Conservation (phyloP, 2,113 vertebrate genomes). For the Arizona elegans region DNA sequence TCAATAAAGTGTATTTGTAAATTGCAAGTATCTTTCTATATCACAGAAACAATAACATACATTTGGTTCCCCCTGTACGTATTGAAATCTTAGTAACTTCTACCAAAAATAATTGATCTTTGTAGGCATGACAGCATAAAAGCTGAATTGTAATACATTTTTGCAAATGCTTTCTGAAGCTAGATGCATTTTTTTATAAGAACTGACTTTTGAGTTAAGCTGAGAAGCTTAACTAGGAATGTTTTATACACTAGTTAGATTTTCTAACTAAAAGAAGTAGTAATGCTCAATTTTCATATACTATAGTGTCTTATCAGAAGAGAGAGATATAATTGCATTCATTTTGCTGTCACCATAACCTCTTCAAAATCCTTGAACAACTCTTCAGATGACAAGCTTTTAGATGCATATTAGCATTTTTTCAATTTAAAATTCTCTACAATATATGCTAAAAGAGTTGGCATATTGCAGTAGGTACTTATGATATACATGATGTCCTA, state of each 20-base stretch:
- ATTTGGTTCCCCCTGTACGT: constrained; percentile 33
- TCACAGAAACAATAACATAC: constrained; percentile 25
- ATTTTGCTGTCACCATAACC: constrained; percentile 84
- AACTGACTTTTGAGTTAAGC: constrained; percentile 50
- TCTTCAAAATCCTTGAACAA: constrained; percentile 79
- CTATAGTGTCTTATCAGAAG: constrained; percentile 76
- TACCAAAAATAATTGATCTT: constrained; percentile 32
- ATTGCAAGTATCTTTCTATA: constrained; percentile 1
- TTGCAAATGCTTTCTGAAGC: constrained; percentile 49
- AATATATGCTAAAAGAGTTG: constrained; percentile 76
- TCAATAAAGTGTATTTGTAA: constrained; percentile 8
- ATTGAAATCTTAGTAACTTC: not conserved
- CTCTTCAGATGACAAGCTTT: constrained; percentile 84
- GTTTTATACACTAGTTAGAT: constrained; percentile 65
- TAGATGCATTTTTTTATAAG: constrained; percentile 39
- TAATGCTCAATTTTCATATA: constrained; percentile 70
- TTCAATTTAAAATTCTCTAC: constrained; percentile 76
- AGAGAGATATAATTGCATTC: constrained; percentile 82
- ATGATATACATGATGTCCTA: constrained; percentile 76
- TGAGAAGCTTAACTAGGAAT: constrained; percentile 65
- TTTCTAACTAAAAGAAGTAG: constrained; percentile 67
- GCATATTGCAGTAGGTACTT: constrained; percentile 72
- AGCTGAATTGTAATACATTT: constrained; percentile 3
- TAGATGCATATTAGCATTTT: constrained; percentile 84
- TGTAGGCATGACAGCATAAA: not conserved